Conservation (phyloP, 2,888 invertebrate species). For the Nebria brevicollis region DNA sequence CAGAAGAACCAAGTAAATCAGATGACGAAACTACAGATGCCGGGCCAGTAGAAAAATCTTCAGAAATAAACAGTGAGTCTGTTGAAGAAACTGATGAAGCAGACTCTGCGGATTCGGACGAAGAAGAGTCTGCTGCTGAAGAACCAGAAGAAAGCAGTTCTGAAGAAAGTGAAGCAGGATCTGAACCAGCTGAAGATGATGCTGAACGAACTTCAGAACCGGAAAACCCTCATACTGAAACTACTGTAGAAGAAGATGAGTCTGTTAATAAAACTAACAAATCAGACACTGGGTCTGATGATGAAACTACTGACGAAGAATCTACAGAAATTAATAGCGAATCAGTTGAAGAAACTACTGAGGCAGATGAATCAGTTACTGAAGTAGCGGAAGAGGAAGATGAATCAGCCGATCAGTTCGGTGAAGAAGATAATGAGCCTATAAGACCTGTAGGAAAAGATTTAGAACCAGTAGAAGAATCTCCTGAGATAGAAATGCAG, state of each 20-base stretch:
- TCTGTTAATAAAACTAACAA: background rate
- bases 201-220: background rate
- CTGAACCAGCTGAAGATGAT: constrained; percentile 2
- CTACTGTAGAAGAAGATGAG: background rate
- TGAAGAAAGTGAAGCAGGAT: background rate
- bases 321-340: background rate
- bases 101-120: background rate
- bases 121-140: background rate
- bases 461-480: background rate
- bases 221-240: background rate
- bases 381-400: background rate
- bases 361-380: background rate
- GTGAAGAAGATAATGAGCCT: background rate
- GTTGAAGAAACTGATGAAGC: background rate
- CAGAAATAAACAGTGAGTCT: background rate
- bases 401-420: background rate
- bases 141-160: background rate
- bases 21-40: background rate
- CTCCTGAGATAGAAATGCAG: constrained; percentile 1
- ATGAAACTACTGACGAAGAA: background rate
- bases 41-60: background rate
- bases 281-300: background rate
- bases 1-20: no score
- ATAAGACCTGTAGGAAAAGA: background rate
- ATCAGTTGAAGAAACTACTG: background rate